Percentiles rank a stretch among this genome's conserved stretches.
phyloP scores from a whole-genome alignment of 2,888 invertebrate genomes.

The Drosophila buzzatii region DNA sequence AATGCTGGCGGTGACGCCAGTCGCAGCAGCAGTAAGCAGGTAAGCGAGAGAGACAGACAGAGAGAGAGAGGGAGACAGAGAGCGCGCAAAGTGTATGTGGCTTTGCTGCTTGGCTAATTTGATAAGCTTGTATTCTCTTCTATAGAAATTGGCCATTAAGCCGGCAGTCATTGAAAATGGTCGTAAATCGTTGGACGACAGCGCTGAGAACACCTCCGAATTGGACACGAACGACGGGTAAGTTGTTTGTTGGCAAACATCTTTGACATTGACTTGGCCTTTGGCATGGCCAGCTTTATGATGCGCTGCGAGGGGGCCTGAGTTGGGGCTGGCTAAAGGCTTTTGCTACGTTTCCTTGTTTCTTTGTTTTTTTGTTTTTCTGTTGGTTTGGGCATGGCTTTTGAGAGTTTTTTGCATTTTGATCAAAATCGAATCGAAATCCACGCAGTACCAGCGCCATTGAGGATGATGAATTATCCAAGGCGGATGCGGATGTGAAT shows the following conservation, averaged over 20 bases:
- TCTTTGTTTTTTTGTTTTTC: background rate
- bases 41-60: conserved; percentile 25
- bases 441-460: conserved; percentile 68
- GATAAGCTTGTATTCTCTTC: conserved; percentile 19
- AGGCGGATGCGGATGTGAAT: conserved; percentile 57
- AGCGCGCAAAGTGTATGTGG: background rate
- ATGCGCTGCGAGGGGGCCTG: conserved; percentile 1
- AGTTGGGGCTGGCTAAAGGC: conserved; percentile 3
- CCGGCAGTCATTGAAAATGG: conserved; percentile 76
- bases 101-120: conserved; percentile 43
- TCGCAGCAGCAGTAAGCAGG: conserved; percentile 64
- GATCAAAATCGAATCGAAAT: conserved; percentile 28
- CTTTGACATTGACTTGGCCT: conserved; percentile 57
- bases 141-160: conserved; percentile 77
- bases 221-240: conserved; percentile 82
- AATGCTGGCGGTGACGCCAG: conserved; percentile 62
- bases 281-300: conserved; percentile 29
- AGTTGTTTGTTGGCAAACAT: conserved; percentile 46
- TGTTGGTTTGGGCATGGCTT: conserved; percentile 54
- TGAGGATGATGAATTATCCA: conserved; percentile 75
- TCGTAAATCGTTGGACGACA: conserved; percentile 77
- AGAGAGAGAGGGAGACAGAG: background rate
- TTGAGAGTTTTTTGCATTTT: conserved; percentile 73
- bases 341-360: conserved; percentile 36
- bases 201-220: conserved; percentile 83